Evolutionary conservation across 2,888 invertebrate species (phyloP).

Genomic region (Cheilosia soror): DNA sequence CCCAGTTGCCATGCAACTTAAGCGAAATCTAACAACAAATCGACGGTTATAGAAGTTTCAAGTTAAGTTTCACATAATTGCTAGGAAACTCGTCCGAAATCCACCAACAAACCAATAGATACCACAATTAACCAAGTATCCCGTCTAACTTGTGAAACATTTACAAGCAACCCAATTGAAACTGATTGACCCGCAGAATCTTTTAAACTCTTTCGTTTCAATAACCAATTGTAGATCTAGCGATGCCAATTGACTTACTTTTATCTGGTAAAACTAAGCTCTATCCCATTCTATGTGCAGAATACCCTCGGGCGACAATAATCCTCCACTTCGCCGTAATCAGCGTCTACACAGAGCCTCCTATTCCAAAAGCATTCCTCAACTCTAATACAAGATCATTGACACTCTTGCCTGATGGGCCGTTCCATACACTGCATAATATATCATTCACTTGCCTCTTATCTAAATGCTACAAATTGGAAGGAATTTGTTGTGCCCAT

Average conservation of each 20-base stretch:
- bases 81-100: too few species aligned
- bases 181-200: not conserved
- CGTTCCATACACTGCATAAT: constrained; percentile 1
- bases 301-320: not conserved
- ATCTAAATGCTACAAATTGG: constrained; percentile 37
- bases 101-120: too few species aligned
- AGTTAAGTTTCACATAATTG: too few species aligned
- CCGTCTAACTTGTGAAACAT: too few species aligned
- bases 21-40: too few species aligned
- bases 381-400: constrained; percentile 48
- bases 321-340: constrained; percentile 1
- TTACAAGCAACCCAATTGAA: too few species aligned
- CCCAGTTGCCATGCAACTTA: too few species aligned
- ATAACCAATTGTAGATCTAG: not conserved
- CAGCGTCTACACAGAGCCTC: not conserved
- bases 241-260: not conserved
- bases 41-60: too few species aligned
- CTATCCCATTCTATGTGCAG: not conserved
- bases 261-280: too few species aligned
- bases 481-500: constrained; percentile 51
- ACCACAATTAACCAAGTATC: too few species aligned
- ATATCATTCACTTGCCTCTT: constrained; percentile 22
- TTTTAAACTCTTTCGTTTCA: not conserved
- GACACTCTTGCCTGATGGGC: constrained; percentile 28
- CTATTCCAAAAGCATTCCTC: constrained; percentile 12